phyloP scores from a whole-genome alignment of 2,113 vertebrate species.

The western clawed frog (Xenopus tropicalis) region DNA sequence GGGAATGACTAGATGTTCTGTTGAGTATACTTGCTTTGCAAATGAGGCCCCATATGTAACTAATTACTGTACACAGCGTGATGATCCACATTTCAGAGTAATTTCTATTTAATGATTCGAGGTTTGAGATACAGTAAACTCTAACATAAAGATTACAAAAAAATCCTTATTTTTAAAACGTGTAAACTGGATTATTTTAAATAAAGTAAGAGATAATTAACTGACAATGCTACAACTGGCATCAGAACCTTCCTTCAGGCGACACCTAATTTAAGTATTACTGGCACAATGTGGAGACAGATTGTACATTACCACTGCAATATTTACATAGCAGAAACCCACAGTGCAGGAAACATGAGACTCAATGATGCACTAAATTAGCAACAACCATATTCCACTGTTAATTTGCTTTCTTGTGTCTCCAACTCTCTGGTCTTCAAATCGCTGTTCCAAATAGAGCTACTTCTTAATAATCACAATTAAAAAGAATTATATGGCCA shows the following conservation, averaged over 20 bases:
- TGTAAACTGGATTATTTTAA: constrained; percentile 74
- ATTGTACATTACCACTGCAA: constrained; percentile 87
- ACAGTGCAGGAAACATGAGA: constrained; percentile 90
- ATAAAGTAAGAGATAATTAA: constrained; percentile 85
- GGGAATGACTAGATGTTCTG: constrained; percentile 20
- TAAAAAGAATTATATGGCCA: constrained; percentile 41
- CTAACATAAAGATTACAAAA: constrained; percentile 18
- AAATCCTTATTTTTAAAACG: constrained; percentile 59
- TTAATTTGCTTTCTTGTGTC: constrained; percentile 81
- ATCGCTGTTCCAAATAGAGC: constrained; percentile 50
- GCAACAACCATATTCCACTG: constrained; percentile 89
- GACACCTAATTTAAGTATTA: constrained; percentile 90
- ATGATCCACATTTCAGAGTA: constrained; percentile 32
- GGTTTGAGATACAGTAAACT: constrained; percentile 34
- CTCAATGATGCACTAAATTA: constrained; percentile 99
- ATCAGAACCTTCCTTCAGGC: constrained; percentile 91
- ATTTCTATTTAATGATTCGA: constrained; percentile 43
- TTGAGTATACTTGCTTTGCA: constrained; percentile 34
- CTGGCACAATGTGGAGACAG: constrained; percentile 94
- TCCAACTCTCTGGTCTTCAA: constrained; percentile 72
- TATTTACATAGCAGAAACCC: constrained; percentile 91
- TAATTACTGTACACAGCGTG: constrained; percentile 45
- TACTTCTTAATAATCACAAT: constrained; percentile 41
- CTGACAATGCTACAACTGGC: constrained; percentile 76
- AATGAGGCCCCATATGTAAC: constrained; percentile 44